Evolutionary conservation across 2,113 vertebrate genomes (phyloP).

Genomic region (Elaphurus davidianus): DNA sequence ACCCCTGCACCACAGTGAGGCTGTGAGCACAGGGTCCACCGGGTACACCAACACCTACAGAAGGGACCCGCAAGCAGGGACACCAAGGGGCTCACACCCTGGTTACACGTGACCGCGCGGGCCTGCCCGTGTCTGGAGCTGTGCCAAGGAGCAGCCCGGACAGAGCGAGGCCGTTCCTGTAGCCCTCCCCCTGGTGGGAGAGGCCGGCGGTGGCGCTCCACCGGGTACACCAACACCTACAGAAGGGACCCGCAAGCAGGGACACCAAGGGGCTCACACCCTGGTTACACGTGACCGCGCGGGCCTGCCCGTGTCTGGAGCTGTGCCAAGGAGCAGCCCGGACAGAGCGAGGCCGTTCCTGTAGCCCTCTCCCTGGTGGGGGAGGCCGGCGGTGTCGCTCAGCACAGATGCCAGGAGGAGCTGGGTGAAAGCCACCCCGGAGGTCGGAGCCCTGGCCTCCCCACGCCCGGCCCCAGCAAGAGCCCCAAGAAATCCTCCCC

Average conservation of each 20-base stretch:
- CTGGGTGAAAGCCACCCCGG: background rate
- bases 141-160: background rate
- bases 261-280: background rate
- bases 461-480: background rate
- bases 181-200: background rate
- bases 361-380: background rate
- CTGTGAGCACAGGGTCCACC: background rate
- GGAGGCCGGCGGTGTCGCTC: background rate
- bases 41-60: background rate
- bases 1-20: background rate
- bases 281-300: background rate
- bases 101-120: background rate
- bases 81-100: background rate
- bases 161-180: background rate
- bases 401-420: background rate
- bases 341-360: background rate
- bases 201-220: background rate
- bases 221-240: background rate
- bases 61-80: background rate
- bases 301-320: background rate
- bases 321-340: background rate
- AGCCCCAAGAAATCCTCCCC: background rate
- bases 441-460: background rate
- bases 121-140: background rate
- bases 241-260: background rate